These are phyloP conservation scores for Lasioglossum pauxillum DNA, from an alignment of 2,888 invertebrate species.

Conservation along the genomic window DNA sequence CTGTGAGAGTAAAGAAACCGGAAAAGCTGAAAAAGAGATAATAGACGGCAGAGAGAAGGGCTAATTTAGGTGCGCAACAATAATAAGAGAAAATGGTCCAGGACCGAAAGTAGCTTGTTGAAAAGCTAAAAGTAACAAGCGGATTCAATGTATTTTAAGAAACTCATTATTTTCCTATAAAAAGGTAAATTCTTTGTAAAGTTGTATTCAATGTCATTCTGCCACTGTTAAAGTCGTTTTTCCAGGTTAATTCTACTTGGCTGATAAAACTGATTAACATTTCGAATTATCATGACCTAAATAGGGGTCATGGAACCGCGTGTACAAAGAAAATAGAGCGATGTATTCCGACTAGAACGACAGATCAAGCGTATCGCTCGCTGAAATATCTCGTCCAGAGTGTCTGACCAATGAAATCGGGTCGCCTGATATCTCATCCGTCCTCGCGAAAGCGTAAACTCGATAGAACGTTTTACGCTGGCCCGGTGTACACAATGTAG, in stretches of 20 bases:
- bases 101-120: background rate
- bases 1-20: background rate
- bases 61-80: background rate
- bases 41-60: background rate
- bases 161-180: background rate
- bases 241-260: background rate
- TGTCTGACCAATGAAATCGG: slow-evolving; percentile 6
- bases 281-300: background rate
- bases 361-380: slow-evolving; percentile 7
- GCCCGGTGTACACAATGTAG: background rate
- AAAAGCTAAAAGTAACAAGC: background rate
- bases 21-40: background rate
- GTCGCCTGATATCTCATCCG: slow-evolving; percentile 5
- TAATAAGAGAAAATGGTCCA: background rate
- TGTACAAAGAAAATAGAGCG: background rate
- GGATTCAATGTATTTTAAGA: background rate
- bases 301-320: background rate
- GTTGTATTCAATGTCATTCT: background rate
- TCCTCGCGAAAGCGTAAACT: slow-evolving; percentile 10
- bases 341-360: background rate
- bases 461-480: background rate
- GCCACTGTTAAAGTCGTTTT: background rate
- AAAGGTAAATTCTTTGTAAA: background rate
- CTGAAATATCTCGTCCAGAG: slow-evolving; percentile 12
- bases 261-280: background rate